Evolutionary conservation across 2,797 vertebrate species (phyloP), one percentile per base, ranked within the genome.

Genomic region (Diplodus puntazzo): DNA sequence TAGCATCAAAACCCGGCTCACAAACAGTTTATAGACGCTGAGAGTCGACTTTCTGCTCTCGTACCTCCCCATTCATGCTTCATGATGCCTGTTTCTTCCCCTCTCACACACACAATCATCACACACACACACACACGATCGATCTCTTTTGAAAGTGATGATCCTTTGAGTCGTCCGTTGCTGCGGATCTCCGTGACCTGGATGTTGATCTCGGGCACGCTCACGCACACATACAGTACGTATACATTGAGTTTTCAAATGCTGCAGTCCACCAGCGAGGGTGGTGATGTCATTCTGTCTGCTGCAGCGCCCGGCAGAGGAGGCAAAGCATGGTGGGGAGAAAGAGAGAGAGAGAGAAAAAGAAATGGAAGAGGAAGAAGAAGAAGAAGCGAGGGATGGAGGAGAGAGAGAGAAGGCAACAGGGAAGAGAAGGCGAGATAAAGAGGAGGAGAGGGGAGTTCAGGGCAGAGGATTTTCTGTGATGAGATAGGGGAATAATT

Each of bases 221-320:
- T 10, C 18, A 21, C 57, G 16, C 63, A 78, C 42, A 11, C 34
- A 43, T 6, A 63, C 20, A 10, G n/a, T 8, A 69, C 25, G 61
- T 66, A 71, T 63, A 73, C 55, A 3, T 67, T 60, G 79, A 83
- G 66, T 86, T 86, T 90, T 76, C 61, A 43, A 89, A 92, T 87
- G 86, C 92, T 92, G 91, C 91, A 93, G 92, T 93, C 89, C 86
- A 82, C 80, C 62, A 20, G 85, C 67, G 55, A 84, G 74, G 69
- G 55, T 43, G 82, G 79, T 95, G 94, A 95, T 92, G 94, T 96
- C 94, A 96, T 94, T 81, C 83, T 83, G 91, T 93, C 92, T 94
- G 92, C 94, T 91, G 95, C 94, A 91, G 94, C 89, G 83, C 70
- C 34, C 81, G 75, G 87, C 83, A 80, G 86, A 90, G 85, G 79